These are phyloP conservation scores for Lucilia sericata DNA, from an alignment of 1,140 invertebrate genomes.

Conservation along the genomic window DNA sequence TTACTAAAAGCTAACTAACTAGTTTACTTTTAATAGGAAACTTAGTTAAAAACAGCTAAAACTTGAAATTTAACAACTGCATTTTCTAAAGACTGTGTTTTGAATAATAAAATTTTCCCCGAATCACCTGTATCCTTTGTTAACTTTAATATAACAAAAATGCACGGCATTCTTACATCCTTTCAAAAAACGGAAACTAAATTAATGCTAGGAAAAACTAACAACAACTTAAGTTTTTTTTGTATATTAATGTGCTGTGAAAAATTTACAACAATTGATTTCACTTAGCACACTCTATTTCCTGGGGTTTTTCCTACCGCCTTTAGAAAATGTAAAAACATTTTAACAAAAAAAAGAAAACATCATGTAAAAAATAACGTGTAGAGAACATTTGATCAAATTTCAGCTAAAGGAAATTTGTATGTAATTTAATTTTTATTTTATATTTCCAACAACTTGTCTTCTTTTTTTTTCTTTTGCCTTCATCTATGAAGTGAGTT, in stretches of 20 bases:
- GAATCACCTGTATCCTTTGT: too few relatives aligned
- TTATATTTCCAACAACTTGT: not conserved
- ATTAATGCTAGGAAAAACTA: not conserved
- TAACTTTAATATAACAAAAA: too few relatives aligned
- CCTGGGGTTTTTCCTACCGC: not conserved
- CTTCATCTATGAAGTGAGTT: not conserved
- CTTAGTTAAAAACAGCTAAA: too few relatives aligned
- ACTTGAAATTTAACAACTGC: too few relatives aligned
- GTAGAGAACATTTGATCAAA: not conserved
- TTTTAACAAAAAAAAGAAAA: too few relatives aligned
- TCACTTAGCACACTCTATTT: not conserved
- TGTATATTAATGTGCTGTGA: not conserved
- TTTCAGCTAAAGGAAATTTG: not conserved
- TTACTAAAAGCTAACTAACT: too few relatives aligned
- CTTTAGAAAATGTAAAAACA: not conserved
- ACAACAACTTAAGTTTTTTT: not conserved
- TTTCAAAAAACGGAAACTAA: too few relatives aligned
- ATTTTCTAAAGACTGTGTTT: too few relatives aligned
- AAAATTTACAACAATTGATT: constrained; percentile 21
- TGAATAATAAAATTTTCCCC: too few relatives aligned
- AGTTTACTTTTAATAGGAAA: too few relatives aligned
- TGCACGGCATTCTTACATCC: too few relatives aligned
- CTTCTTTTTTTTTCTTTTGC: not conserved
- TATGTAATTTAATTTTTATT: not conserved
- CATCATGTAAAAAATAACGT: not conserved